Evolutionary conservation across 2,113 vertebrate genomes (phyloP).

Genomic region (Rhabdomys dilectus): DNA sequence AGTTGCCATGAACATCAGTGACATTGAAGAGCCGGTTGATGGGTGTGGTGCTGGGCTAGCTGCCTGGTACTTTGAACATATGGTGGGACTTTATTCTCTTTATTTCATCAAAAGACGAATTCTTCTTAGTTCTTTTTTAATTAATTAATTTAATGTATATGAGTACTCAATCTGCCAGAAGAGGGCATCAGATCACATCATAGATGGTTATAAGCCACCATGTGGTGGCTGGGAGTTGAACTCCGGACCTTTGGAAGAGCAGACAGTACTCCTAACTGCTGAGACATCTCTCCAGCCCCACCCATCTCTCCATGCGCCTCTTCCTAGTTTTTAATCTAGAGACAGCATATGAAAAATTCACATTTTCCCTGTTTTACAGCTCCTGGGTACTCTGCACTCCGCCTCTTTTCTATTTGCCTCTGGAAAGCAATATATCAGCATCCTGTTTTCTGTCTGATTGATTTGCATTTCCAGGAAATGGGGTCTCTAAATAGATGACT

Average conservation of each 20-base stretch:
- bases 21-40: not conserved
- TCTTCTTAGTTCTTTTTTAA: not conserved
- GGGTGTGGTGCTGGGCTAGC: not conserved
- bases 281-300: too few species aligned
- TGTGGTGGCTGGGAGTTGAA: too few species aligned
- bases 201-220: too few species aligned
- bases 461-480: slow-evolving; percentile 32
- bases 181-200: too few species aligned
- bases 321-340: not conserved
- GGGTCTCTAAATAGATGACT: not conserved
- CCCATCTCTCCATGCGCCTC: not conserved
- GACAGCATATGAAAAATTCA: not conserved
- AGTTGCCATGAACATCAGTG: not conserved
- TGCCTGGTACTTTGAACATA: not conserved
- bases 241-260: too few species aligned
- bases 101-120: not conserved
- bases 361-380: not conserved
- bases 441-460: not conserved
- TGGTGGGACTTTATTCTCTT: not conserved
- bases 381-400: not conserved
- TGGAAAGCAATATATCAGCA: not conserved
- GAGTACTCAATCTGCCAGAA: too few species aligned
- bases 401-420: not conserved
- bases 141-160: too few species aligned
- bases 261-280: too few species aligned